Conservation (phyloP, 2,113 vertebrate genomes). For the Lophura nycthemera region DNA sequence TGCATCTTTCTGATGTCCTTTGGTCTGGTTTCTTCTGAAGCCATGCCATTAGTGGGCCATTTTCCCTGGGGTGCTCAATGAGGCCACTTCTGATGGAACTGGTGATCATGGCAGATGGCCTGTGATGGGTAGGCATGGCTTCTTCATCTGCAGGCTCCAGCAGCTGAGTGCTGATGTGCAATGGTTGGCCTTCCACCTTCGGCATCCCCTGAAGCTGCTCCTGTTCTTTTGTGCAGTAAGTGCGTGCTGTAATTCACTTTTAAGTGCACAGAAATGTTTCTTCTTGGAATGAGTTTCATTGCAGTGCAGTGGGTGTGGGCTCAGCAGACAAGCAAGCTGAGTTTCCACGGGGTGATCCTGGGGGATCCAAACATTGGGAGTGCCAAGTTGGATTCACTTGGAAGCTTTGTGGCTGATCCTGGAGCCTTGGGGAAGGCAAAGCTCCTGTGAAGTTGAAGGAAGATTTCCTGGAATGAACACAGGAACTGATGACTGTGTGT, state of each 20-base stretch:
- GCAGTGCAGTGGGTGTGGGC: background rate
- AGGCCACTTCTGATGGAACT: background rate
- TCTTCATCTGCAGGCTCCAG: background rate
- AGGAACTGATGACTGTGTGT: background rate
- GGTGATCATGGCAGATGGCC: background rate
- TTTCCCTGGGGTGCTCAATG: background rate
- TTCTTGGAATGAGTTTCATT: background rate
- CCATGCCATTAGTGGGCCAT: background rate
- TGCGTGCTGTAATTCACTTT: background rate
- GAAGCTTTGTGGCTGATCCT: background rate
- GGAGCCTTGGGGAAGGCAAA: conserved; percentile 16
- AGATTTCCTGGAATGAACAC: conserved; percentile 5
- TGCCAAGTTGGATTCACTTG: conserved; percentile 26
- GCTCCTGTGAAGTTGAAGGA: background rate
- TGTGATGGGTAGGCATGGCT: background rate
- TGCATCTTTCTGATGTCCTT: background rate
- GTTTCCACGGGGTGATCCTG: background rate
- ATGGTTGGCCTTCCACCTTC: background rate
- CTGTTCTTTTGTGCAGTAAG: background rate
- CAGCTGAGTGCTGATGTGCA: background rate
- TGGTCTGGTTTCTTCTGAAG: background rate
- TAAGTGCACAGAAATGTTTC: background rate
- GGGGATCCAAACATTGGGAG: background rate
- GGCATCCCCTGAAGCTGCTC: background rate
- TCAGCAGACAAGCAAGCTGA: background rate